These are phyloP conservation scores for Mastigias papua DNA, from an alignment of 30 jellyfish, hydroid and myxozoan species.

Conservation along the genomic window DNA sequence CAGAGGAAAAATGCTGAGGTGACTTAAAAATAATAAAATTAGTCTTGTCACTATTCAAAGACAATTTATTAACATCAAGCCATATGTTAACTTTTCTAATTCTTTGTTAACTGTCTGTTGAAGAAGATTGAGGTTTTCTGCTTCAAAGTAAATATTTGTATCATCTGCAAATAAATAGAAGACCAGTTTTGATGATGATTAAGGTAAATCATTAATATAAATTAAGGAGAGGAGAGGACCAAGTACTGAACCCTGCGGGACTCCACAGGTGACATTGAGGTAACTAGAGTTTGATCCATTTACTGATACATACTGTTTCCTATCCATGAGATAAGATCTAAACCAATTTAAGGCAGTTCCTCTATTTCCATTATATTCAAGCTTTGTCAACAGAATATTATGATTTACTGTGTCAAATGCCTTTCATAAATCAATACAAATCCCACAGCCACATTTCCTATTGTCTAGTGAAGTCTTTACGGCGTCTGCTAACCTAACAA, in stretches of 20 bases:
- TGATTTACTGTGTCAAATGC: slow-evolving; percentile 62
- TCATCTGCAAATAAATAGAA: slow-evolving; percentile 77
- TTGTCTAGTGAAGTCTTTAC: slow-evolving; percentile 8
- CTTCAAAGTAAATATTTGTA: slow-evolving; percentile 58
- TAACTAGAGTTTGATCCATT: slow-evolving; percentile 9
- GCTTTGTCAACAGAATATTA: slow-evolving; percentile 15
- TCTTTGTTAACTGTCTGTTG: slow-evolving; percentile 60
- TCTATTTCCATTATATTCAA: slow-evolving; percentile 45
- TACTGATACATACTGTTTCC: slow-evolving; percentile 36
- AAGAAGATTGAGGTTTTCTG: slow-evolving; percentile 30
- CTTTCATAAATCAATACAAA: slow-evolving; percentile 32
- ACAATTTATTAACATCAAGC: slow-evolving; percentile 70
- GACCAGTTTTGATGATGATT: slow-evolving; percentile 25
- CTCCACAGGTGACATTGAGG: slow-evolving; percentile 34
- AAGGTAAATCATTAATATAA: slow-evolving; percentile 70
- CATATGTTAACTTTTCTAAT: slow-evolving; percentile 58
- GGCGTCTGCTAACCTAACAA: slow-evolving; percentile 14
- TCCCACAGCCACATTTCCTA: slow-evolving; percentile 22
- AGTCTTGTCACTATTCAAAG: slow-evolving; percentile 62
- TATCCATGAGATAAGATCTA: slow-evolving; percentile 33
- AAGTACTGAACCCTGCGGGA: slow-evolving; percentile 44
- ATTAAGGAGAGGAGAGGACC: slow-evolving; percentile 77
- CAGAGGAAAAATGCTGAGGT: slow-evolving; percentile 32
- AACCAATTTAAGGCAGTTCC: slow-evolving; percentile 53
- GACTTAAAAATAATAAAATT: slow-evolving; percentile 55